These are phyloP conservation scores for Drosophila seguyi DNA, from an alignment of 1,140 invertebrate species.

Conservation along the genomic window DNA sequence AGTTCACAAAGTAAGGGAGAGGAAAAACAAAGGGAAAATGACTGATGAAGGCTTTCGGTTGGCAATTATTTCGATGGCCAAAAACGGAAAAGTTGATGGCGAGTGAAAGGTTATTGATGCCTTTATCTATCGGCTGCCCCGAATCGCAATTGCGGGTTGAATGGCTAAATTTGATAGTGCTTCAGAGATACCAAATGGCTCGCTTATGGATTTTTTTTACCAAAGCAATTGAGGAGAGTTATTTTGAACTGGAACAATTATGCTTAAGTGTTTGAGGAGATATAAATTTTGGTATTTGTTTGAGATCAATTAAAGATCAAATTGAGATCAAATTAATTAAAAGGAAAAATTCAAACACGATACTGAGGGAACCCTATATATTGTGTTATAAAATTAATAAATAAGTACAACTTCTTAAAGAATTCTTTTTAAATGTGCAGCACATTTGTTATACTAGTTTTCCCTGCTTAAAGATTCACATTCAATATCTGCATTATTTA, in stretches of 20 bases:
- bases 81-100: constrained; percentile 47
- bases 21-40: constrained; percentile 15
- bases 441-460: no score
- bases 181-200: constrained; percentile 30
- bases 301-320: no score
- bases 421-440: no score
- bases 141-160: constrained; percentile 35
- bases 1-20: constrained; percentile 18
- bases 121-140: constrained; percentile 27
- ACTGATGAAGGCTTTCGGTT: constrained; percentile 43
- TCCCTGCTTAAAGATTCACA: neutral
- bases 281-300: neutral
- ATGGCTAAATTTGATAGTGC: constrained; percentile 46
- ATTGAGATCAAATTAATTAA: neutral
- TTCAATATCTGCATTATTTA: neutral
- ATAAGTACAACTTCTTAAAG: no score
- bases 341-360: no score
- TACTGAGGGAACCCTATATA: no score
- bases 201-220: constrained; percentile 7
- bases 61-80: constrained; percentile 55
- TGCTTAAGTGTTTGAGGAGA: neutral
- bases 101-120: constrained; percentile 58
- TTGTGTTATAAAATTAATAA: no score
- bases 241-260: neutral
- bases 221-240: neutral